Evolutionary conservation across 2,797 vertebrate genomes (phyloP).

Genomic region (Bryconaethiops microstoma): DNA sequence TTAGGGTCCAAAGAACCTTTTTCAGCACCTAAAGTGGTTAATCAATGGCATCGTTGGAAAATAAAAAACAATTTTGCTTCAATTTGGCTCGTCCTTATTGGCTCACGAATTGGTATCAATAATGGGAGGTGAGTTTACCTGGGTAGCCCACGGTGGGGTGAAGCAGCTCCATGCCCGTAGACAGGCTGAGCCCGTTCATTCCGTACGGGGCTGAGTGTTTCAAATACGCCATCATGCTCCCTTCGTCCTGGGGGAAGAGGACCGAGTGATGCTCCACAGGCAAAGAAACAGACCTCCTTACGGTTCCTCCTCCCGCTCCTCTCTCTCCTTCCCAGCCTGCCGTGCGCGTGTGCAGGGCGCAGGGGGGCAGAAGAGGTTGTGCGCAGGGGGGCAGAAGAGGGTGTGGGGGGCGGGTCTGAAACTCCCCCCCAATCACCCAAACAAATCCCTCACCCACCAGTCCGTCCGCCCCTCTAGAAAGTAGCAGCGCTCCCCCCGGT

Average conservation of each 20-base stretch:
- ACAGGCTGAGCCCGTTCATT: constrained; percentile 94
- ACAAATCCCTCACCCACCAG: constrained; percentile 53
- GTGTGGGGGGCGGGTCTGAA: constrained; percentile 34
- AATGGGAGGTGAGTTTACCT: constrained; percentile 76
- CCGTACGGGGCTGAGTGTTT: constrained; percentile 93
- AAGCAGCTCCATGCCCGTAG: constrained; percentile 93
- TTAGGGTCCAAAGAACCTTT: no score
- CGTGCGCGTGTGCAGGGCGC: not conserved
- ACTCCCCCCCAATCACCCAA: constrained; percentile 50
- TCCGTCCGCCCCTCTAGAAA: constrained; percentile 8
- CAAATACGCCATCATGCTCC: constrained; percentile 98
- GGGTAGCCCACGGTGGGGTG: constrained; percentile 94
- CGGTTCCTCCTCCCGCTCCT: not conserved
- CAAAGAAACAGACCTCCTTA: not conserved
- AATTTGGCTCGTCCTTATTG: no score
- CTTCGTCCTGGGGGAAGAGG: constrained; percentile 63
- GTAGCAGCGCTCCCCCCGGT: constrained; percentile 86
- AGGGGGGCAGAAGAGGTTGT: not conserved
- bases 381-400: not conserved
- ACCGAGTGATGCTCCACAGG: not conserved
- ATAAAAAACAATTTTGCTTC: no score
- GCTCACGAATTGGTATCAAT: not conserved
- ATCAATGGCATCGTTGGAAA: no score
- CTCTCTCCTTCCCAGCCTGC: constrained; percentile 38
- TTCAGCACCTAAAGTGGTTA: no score